Base-by-base conservation (phyloP, 2,113 vertebrate genomes). In the Trogon surrucura region DNA sequence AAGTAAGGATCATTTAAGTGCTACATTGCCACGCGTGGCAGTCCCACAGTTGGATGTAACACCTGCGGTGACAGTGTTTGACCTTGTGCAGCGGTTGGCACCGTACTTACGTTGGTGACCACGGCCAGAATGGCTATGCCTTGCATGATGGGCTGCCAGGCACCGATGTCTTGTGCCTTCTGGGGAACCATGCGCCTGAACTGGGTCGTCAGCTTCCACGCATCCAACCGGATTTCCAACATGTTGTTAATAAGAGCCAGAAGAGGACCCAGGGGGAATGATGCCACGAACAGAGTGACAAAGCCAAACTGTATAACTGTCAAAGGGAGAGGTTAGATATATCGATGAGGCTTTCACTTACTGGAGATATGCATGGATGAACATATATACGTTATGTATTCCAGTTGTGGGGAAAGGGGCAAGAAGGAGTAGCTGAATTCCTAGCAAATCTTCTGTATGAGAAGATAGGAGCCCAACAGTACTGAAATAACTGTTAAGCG, bases 231-330 rank as follows among this genome's bases (percentile, higher is more conserved):
- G 88, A 99, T 98, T 98, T 99, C 99, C 97, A 99, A 83, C 88
- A 99, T 95, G 96, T 99, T 99, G 97, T 99, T 99, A 57, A 99
- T 94, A 50, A 99, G 98, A 64, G 99, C 99, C 98, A 99, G 97
- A 50, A 99, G 97, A 20, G 99, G 99, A 91, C 99, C 99, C 98
- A 99, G 95, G n/a, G 99, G 99, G 60, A 99, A 99, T 2, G 99
- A 99, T 0, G 99, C 99, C 98, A 99, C 99, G 79, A 99, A 99
- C 72, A 99, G 97, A 78, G 99, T 99, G 92, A 99, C 99, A 91
- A 99, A 99, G 89, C 99, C 99, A 98, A 99, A 99, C 97, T 99
- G 99, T 97, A 99, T 99, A 79, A 99, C 99, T 99, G 93, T 65
- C 89, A 97, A 97, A 80, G 91, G 88, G 85, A 98, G 80, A 97